These are phyloP conservation scores for Hipposideros larvatus DNA, from an alignment of 2,797 vertebrate species.

Conservation along the genomic window DNA sequence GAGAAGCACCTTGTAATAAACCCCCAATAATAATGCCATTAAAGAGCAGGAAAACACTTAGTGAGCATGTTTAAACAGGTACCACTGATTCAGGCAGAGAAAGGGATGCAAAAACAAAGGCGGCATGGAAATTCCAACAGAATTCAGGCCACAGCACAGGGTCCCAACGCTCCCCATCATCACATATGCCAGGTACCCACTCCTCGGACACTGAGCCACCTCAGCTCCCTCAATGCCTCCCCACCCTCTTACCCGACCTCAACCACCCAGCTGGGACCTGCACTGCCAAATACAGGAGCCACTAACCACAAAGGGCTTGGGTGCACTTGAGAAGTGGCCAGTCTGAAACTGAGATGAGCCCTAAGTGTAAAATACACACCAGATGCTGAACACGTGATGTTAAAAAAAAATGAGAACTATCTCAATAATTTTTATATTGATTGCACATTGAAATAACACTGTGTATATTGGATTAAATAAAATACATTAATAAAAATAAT, in stretches of 20 bases:
- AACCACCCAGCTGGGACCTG: neutral
- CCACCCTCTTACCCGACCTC: neutral
- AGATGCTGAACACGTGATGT: neutral
- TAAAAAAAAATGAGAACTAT: neutral
- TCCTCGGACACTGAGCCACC: neutral
- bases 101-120: neutral
- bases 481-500: neutral
- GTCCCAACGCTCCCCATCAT: neutral
- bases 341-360: neutral
- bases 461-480: neutral
- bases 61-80: neutral
- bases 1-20: neutral
- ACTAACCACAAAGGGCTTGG: neutral
- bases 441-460: neutral
- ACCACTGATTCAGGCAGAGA: neutral
- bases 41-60: neutral
- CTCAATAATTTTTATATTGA: neutral
- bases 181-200: neutral
- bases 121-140: neutral
- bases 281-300: accelerated
- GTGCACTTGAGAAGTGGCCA: neutral
- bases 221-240: neutral
- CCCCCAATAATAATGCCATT: neutral
- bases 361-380: neutral
- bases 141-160: neutral